phyloP scores from a whole-genome alignment of 2,797 vertebrate species.

The Vespertilio murinus region DNA sequence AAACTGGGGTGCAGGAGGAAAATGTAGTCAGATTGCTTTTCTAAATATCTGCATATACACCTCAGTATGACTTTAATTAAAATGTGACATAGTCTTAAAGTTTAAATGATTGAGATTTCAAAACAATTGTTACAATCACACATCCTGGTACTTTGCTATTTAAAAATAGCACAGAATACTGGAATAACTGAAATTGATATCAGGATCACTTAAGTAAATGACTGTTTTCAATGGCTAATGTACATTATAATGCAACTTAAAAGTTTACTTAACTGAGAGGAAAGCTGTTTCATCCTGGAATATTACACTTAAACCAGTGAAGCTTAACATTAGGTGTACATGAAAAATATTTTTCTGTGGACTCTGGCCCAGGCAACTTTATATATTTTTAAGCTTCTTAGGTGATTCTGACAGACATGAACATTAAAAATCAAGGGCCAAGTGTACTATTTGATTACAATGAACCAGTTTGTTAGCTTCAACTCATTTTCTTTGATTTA shows the following conservation, averaged over 20 bases:
- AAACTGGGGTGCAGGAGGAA: not conserved
- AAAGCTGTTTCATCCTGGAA: not conserved
- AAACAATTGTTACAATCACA: slow-evolving; percentile 26
- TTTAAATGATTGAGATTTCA: slow-evolving; percentile 14
- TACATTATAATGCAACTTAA: not conserved
- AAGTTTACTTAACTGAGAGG: not conserved
- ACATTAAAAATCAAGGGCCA: slow-evolving; percentile 33
- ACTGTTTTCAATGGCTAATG: not conserved
- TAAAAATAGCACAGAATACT: slow-evolving; percentile 18
- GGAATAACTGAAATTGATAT: slow-evolving; percentile 18
- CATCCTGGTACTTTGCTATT: slow-evolving; percentile 39
- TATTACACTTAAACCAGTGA: not conserved
- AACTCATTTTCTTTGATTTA: slow-evolving; percentile 34
- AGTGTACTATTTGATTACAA: not conserved
- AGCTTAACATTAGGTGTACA: not conserved
- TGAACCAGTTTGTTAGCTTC: not conserved
- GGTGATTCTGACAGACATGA: not conserved
- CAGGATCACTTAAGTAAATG: not conserved
- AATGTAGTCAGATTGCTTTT: not conserved
- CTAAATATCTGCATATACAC: not conserved
- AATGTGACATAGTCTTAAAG: slow-evolving; percentile 14
- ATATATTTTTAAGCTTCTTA: slow-evolving; percentile 19
- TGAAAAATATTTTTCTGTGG: not conserved
- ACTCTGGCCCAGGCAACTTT: not conserved
- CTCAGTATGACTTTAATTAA: slow-evolving; percentile 9